These are phyloP conservation scores for Parauchenoglanis punctatus DNA, from an alignment of 2,797 vertebrate species.

Conservation along the genomic window DNA sequence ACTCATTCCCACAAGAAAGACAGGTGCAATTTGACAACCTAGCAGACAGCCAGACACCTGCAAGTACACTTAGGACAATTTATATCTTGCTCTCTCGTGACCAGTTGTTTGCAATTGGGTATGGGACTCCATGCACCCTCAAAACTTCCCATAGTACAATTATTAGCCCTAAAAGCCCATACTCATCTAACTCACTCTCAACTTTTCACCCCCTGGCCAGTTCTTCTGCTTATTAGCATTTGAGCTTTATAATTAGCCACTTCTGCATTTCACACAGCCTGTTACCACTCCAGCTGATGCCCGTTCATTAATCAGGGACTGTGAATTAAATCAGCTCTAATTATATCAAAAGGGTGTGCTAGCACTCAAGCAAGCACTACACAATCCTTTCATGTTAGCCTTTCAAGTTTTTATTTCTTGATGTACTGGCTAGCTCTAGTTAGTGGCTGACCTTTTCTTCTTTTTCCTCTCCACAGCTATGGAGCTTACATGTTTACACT, in stretches of 20 bases:
- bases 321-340: slow-evolving; percentile 29
- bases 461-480: neutral
- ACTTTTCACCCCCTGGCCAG: neutral
- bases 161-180: neutral
- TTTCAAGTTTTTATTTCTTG: slow-evolving; percentile 21
- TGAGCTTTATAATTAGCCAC: slow-evolving; percentile 19
- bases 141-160: too few relatives aligned
- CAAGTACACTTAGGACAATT: neutral
- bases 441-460: neutral
- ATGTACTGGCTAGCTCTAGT: neutral
- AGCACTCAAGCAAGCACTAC: slow-evolving; percentile 4
- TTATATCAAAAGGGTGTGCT: slow-evolving; percentile 27
- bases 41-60: neutral
- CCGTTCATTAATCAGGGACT: slow-evolving; percentile 30
- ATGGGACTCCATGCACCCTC: neutral
- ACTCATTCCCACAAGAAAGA: neutral
- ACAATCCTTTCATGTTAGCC: slow-evolving; percentile 21
- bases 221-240: slow-evolving; percentile 10
- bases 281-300: slow-evolving; percentile 11
- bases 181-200: neutral
- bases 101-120: neutral
- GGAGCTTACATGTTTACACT: neutral
- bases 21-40: neutral
- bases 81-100: neutral
- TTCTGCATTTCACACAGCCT: slow-evolving; percentile 20